Conservation (phyloP, 1,140 invertebrate genomes). For the Maniola jurtina region DNA sequence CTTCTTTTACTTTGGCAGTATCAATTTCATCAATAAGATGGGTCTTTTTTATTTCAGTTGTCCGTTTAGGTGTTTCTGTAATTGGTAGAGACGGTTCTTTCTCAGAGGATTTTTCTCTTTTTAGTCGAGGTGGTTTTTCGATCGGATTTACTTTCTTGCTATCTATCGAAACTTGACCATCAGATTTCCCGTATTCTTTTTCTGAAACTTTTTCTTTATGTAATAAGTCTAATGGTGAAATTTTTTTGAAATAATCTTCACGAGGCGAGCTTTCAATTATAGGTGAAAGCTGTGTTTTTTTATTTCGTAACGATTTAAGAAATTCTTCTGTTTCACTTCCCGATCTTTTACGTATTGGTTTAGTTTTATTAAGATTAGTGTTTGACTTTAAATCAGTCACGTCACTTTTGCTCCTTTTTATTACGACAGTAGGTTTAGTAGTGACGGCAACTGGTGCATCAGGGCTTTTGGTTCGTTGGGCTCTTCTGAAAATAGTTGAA, state of each 20-base stretch:
- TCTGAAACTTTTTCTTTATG: slow-evolving; percentile 59
- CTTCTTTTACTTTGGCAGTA: slow-evolving; percentile 49
- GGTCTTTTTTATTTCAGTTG: slow-evolving; percentile 64
- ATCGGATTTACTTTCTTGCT: slow-evolving; percentile 74
- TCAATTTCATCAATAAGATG: slow-evolving; percentile 69
- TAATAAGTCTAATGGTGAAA: slow-evolving; percentile 58
- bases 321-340: slow-evolving; percentile 78
- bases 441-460: slow-evolving; percentile 66
- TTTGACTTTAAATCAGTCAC: slow-evolving; percentile 80
- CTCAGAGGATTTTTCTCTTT: slow-evolving; percentile 61
- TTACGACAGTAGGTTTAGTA: slow-evolving; percentile 61
- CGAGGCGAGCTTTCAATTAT: slow-evolving; percentile 85
- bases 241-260: slow-evolving; percentile 84
- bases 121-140: slow-evolving; percentile 73
- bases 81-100: slow-evolving; percentile 61
- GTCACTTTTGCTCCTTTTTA: slow-evolving; percentile 85
- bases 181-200: slow-evolving; percentile 41
- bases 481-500: slow-evolving; percentile 80
- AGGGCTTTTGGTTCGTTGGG: slow-evolving; percentile 64
- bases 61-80: slow-evolving; percentile 67
- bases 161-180: slow-evolving; percentile 32
- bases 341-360: slow-evolving; percentile 73
- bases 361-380: slow-evolving; percentile 65
- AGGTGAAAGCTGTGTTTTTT: slow-evolving; percentile 85
- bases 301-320: slow-evolving; percentile 75